These are phyloP conservation scores for Atopsyche davidsoni DNA, from an alignment of 1,140 invertebrate species.

Conservation along the genomic window DNA sequence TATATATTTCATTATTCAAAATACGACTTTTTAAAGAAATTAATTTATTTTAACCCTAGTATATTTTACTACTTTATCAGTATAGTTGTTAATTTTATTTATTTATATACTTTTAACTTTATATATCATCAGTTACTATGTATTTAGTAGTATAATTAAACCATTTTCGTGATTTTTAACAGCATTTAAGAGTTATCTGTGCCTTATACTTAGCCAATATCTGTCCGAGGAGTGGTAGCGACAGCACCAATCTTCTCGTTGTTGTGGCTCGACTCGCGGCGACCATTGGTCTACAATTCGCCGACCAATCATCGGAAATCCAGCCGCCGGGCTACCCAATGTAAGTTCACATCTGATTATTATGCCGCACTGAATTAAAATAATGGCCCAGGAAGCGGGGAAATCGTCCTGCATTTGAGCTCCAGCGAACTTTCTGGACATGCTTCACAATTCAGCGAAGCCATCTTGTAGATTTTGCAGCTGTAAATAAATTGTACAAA, in stretches of 20 bases:
- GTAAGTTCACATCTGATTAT: constrained; percentile 45
- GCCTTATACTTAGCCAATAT: constrained; percentile 12
- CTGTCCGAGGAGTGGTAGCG: constrained; percentile 47
- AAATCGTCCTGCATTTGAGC: too few species aligned
- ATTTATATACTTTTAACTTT: not conserved
- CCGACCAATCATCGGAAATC: constrained; percentile 51
- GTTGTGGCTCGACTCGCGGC: constrained; percentile 45
- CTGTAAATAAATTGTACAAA: too few species aligned
- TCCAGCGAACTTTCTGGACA: too few species aligned
- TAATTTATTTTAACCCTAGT: too few species aligned
- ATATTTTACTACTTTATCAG: too few species aligned
- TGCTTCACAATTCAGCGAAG: too few species aligned
- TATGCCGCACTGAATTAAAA: too few species aligned
- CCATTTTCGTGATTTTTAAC: not conserved
- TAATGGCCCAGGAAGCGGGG: too few species aligned
- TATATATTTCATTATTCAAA: too few species aligned
- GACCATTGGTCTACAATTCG: constrained; percentile 50
- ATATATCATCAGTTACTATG: not conserved
- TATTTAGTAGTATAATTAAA: not conserved
- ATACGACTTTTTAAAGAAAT: too few species aligned
- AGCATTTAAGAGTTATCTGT: constrained; percentile 1
- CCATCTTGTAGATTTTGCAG: too few species aligned
- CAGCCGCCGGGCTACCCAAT: constrained; percentile 43
- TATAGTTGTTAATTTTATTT: too few species aligned
- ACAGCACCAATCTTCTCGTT: constrained; percentile 49